Base-by-base conservation (phyloP, 2,113 vertebrate genomes). In the Entelurus aequoreus region DNA sequence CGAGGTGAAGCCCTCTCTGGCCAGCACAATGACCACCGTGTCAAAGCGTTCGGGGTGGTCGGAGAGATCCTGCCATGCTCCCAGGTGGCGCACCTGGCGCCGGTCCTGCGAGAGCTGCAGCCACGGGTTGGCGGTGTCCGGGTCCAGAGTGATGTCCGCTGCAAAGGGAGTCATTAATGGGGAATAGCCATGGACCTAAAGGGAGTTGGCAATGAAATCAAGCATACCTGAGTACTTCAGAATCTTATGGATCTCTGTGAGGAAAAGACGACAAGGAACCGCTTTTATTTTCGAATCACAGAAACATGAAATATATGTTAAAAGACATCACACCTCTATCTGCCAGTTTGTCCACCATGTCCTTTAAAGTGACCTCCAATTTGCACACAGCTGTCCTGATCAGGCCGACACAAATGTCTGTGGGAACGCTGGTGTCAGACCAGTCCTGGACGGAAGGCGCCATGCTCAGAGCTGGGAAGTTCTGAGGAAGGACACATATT, bases 41-140 rank as follows among this genome's bases (percentile, higher is more conserved):
- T 91, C 88, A 0, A 92, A 92, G 10, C 90, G 87, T 1, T 86
- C 83, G 0, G 87, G 80, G 12, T 75, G 57, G 68, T 91, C 88
- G 0, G 86, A 87, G 15, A 92, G 83, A 81, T 90, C 88, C 79
- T 90, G 91, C 89, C 90, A 91, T 1, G 81, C 74, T 0, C 90
- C 90, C 60, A 89, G 77, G 57, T 91, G 90, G 42, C 90, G 81
- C 68, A 92, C 69, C 66, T 91, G 90, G 15, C 37, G 87, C 12
- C 90, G 60, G 71, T 91, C 88, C 69, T 91, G 88, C 0, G 91
- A 92, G 3, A 92, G 86, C 79, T 90, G 88, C 56, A 92, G 12
- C 89, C 90, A 91, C 0, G 90, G 90, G 69, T 90, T 91, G 35
- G 91, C 91, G 0, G 90, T 85, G 60, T 90, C 84, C 0, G 89